A percentile compares a stretch with the other conserved stretches of the same genome.
Conservation (phyloP, 2,113 vertebrate species). For the Mustela lutreola region DNA sequence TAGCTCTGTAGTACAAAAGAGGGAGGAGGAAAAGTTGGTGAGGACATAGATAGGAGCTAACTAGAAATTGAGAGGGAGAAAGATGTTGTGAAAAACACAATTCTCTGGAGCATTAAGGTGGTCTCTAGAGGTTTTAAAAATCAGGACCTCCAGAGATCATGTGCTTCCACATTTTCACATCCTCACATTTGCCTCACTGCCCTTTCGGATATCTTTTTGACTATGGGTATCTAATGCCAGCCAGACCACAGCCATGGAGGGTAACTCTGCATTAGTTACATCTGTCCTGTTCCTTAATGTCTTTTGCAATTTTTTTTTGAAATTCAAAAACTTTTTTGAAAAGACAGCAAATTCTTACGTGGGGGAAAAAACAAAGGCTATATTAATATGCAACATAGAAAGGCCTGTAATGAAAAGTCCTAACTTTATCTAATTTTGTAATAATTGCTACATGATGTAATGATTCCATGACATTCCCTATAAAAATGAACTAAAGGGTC, state of each 20-base stretch:
- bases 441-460: neutral
- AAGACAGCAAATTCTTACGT: neutral
- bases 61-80: neutral
- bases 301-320: neutral
- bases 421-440: neutral
- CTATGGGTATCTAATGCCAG: neutral
- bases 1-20: neutral
- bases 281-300: neutral
- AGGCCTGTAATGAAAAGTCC: neutral
- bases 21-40: neutral
- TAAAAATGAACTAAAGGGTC: neutral
- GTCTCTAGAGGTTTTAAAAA: neutral
- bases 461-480: neutral
- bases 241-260: neutral
- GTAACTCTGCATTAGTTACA: neutral
- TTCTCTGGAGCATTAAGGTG: neutral
- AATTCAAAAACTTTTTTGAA: neutral
- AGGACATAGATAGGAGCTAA: neutral
- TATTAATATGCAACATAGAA: neutral
- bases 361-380: neutral
- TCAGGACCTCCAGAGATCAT: neutral
- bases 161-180: neutral
- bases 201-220: neutral
- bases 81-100: neutral
- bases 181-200: neutral